Conservation (phyloP, 2,113 vertebrate species). For the Calyptomena viridis region DNA sequence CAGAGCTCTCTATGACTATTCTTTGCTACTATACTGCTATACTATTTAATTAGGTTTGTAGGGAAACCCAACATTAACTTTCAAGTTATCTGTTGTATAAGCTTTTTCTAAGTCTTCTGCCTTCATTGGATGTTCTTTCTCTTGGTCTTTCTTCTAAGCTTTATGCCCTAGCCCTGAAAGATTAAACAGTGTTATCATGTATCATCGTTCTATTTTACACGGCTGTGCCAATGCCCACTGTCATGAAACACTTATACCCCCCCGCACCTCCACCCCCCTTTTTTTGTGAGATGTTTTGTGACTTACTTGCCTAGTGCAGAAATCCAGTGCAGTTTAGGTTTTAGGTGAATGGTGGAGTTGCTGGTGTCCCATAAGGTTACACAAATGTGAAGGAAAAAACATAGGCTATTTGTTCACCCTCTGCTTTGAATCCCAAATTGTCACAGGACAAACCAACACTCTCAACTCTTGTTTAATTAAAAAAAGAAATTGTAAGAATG, state of each 20-base stretch:
- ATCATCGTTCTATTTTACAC: not conserved
- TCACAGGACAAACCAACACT: not conserved
- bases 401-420: not conserved
- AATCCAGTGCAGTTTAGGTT: not conserved
- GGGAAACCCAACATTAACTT: not conserved
- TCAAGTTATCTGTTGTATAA: not conserved
- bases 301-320: not conserved
- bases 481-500: not conserved
- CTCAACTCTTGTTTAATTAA: not conserved
- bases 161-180: not conserved
- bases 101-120: not conserved
- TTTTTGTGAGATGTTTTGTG: not conserved
- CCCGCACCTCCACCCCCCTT: accelerated
- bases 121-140: not conserved
- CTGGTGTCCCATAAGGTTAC: not conserved
- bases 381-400: not conserved
- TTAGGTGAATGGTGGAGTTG: not conserved
- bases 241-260: not conserved
- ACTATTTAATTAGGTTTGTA: not conserved
- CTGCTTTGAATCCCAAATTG: not conserved
- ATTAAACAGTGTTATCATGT: not conserved
- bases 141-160: not conserved
- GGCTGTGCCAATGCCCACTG: not conserved
- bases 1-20: not conserved
- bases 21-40: not conserved